Conservation (phyloP, 1,140 invertebrate genomes). For the Hestina assimilis region DNA sequence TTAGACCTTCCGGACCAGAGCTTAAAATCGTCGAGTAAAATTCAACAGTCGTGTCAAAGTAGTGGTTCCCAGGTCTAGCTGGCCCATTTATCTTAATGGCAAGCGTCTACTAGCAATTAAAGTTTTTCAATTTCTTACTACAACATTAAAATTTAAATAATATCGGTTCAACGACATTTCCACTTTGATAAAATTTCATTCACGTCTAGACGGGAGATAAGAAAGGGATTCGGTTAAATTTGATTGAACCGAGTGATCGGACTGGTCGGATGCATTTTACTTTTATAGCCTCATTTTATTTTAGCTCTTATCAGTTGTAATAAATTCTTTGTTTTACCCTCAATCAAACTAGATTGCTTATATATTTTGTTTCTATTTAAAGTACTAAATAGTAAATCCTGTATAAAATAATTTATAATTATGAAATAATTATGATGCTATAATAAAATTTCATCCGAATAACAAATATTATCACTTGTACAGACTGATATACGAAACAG, state of each 20-base stretch:
- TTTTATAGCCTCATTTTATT: constrained; percentile 21
- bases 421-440: no score
- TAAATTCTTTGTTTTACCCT: background rate
- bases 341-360: background rate
- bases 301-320: constrained; percentile 3
- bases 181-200: constrained; percentile 19
- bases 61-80: no score
- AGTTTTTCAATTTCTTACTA: no score
- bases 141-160: constrained; percentile 21
- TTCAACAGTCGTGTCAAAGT: no score
- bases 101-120: no score
- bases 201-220: constrained; percentile 29
- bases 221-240: constrained; percentile 22
- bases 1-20: no score
- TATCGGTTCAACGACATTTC: constrained; percentile 16
- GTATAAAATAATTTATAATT: no score
- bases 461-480: no score
- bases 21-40: no score
- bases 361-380: background rate
- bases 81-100: no score
- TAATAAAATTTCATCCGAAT: no score
- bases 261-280: constrained; percentile 18
- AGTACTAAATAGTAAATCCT: background rate
- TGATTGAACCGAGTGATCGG: constrained; percentile 25
- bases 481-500: no score